Percentiles rank a stretch among this genome's conserved stretches.
Conservation (phyloP, 2,888 invertebrate species). For the Odontomyia ornata region DNA sequence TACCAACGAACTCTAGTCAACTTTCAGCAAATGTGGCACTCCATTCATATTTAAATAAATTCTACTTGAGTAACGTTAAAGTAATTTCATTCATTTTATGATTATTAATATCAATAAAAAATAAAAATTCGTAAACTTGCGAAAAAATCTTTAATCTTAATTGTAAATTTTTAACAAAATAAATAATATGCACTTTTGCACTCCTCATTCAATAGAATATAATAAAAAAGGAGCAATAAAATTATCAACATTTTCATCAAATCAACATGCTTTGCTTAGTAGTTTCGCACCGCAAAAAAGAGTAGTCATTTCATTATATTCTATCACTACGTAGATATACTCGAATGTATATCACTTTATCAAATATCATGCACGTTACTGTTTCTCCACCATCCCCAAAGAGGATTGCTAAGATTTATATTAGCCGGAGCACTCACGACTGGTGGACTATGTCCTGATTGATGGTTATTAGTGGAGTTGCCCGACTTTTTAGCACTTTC, state of each 20-base stretch:
- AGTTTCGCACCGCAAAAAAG: slow-evolving; percentile 1
- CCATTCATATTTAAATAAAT: too few relatives aligned
- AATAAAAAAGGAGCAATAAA: not conserved
- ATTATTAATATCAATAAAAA: not conserved
- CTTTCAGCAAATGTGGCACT: too few relatives aligned
- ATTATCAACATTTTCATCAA: slow-evolving; percentile 4
- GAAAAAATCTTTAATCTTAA: not conserved
- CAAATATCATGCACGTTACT: slow-evolving; percentile 49
- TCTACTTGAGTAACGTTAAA: too few relatives aligned
- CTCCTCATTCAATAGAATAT: not conserved
- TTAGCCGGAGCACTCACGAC: slow-evolving; percentile 40
- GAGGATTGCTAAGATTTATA: slow-evolving; percentile 34
- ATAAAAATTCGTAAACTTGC: not conserved
- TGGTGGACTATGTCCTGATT: slow-evolving; percentile 22
- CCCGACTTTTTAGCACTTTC: slow-evolving; percentile 45
- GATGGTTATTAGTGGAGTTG: not conserved
- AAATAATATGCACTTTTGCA: not conserved
- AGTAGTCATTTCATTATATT: not conserved
- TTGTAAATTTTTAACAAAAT: not conserved
- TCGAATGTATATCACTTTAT: slow-evolving; percentile 4
- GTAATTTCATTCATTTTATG: not conserved
- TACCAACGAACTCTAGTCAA: too few relatives aligned
- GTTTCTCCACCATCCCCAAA: slow-evolving; percentile 49
- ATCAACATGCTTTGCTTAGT: slow-evolving; percentile 29
- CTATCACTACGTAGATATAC: slow-evolving; percentile 2